Evolutionary conservation across 2,797 vertebrate genomes (phyloP).

Genomic region (Dendrocincla fuliginosa): DNA sequence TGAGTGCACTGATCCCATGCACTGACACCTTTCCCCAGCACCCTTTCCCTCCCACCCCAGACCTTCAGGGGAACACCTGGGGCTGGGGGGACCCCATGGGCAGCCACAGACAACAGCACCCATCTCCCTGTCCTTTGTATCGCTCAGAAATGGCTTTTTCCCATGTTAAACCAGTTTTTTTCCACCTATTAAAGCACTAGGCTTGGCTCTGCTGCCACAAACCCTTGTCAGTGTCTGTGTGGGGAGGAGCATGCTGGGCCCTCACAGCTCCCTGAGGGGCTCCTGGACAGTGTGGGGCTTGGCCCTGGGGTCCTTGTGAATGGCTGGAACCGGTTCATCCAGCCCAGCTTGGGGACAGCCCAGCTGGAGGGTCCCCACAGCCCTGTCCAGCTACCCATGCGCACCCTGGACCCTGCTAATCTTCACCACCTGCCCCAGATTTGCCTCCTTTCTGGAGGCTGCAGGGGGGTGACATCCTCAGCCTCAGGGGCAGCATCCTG

Average conservation of each 20-base stretch:
- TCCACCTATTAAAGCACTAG: background rate
- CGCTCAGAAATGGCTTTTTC: background rate
- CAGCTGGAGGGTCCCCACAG: background rate
- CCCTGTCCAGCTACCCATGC: accelerated
- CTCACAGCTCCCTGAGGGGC: background rate
- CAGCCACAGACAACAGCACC: background rate
- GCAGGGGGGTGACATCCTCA: accelerated
- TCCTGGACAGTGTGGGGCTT: accelerated
- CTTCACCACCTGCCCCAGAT: background rate
- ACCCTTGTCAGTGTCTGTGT: accelerated
- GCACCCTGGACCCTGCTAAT: accelerated
- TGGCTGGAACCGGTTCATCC: background rate
- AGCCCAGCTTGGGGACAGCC: background rate
- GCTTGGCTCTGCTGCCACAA: background rate
- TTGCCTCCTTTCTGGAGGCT: background rate
- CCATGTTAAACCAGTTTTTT: background rate
- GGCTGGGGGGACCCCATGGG: background rate
- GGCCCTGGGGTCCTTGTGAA: accelerated
- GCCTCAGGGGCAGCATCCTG: background rate
- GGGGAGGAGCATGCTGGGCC: background rate
- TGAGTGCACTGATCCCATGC: accelerated
- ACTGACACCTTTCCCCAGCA: accelerated
- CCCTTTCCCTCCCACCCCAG: background rate
- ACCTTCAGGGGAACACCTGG: background rate
- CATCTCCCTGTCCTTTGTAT: background rate